phyloP scores from a whole-genome alignment of 1,140 invertebrate species.

The Diorhabda carinulata region DNA sequence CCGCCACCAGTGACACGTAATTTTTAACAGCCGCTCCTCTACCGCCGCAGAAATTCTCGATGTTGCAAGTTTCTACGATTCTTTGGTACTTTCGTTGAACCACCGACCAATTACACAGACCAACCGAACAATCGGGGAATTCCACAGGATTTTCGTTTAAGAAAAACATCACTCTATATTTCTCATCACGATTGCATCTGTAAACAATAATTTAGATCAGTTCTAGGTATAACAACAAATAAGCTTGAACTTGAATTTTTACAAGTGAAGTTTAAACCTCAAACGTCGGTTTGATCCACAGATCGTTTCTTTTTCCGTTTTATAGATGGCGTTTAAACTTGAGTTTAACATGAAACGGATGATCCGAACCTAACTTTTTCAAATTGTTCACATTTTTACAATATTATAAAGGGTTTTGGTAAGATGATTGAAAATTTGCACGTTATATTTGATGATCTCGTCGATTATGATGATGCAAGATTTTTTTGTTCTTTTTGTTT shows the following conservation, averaged over 20 bases:
- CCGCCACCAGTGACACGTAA: background rate
- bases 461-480: too few relatives aligned
- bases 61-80: slow-evolving; percentile 34
- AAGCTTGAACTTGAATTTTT: slow-evolving; percentile 6
- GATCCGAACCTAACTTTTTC: too few relatives aligned
- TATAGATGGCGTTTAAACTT: too few relatives aligned
- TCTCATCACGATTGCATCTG: slow-evolving; percentile 54
- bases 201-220: slow-evolving; percentile 23
- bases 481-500: too few relatives aligned
- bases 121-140: slow-evolving; percentile 56
- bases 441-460: too few relatives aligned
- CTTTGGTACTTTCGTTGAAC: slow-evolving; percentile 35
- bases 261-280: background rate
- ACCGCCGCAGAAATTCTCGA: slow-evolving; percentile 31
- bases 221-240: background rate
- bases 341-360: too few relatives aligned
- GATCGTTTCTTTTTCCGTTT: too few relatives aligned
- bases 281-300: too few relatives aligned
- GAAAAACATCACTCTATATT: slow-evolving; percentile 59
- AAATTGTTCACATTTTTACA: too few relatives aligned
- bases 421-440: too few relatives aligned
- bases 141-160: slow-evolving; percentile 59
- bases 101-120: slow-evolving; percentile 57
- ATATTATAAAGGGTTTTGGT: too few relatives aligned
- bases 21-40: background rate